phyloP scores from a whole-genome alignment of 2,797 vertebrate genomes.

The Gymnopithys bicolor region DNA sequence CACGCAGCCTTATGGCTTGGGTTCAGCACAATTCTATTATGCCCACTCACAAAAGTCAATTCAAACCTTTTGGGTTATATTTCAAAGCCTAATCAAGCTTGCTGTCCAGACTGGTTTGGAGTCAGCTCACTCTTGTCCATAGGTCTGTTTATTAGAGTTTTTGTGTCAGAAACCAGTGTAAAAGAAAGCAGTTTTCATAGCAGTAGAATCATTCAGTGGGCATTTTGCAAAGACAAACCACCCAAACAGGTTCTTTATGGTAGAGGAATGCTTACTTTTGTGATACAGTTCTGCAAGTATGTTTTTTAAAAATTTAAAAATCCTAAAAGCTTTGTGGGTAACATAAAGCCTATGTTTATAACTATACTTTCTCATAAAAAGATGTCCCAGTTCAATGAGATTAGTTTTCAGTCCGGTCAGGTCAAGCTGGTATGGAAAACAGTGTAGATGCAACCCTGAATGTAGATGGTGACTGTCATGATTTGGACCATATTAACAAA shows the following conservation, averaged over 20 bases:
- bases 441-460: not conserved
- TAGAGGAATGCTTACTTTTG: not conserved
- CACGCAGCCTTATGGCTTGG: constrained; percentile 39
- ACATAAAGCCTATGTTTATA: not conserved
- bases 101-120: constrained; percentile 21
- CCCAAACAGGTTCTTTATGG: not conserved
- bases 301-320: accelerated
- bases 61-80: constrained; percentile 54
- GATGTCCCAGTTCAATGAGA: not conserved
- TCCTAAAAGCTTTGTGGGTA: not conserved
- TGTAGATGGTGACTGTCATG: not conserved
- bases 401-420: not conserved
- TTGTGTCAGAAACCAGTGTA: not conserved
- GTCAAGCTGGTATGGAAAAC: not conserved
- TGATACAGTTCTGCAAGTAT: not conserved
- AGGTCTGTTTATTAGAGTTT: constrained; percentile 36
- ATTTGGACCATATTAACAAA: not conserved
- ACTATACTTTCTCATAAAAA: not conserved
- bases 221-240: not conserved
- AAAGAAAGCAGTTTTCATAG: not conserved
- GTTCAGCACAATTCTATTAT: constrained; percentile 65
- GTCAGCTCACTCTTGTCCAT: constrained; percentile 28
- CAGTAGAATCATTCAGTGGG: not conserved
- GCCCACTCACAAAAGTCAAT: constrained; percentile 54
- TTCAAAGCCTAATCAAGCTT: constrained; percentile 67